Percentiles rank a stretch among this genome's conserved stretches.
phyloP scores from a whole-genome alignment of 2,888 invertebrate species.

The Ophioninae sp. region DNA sequence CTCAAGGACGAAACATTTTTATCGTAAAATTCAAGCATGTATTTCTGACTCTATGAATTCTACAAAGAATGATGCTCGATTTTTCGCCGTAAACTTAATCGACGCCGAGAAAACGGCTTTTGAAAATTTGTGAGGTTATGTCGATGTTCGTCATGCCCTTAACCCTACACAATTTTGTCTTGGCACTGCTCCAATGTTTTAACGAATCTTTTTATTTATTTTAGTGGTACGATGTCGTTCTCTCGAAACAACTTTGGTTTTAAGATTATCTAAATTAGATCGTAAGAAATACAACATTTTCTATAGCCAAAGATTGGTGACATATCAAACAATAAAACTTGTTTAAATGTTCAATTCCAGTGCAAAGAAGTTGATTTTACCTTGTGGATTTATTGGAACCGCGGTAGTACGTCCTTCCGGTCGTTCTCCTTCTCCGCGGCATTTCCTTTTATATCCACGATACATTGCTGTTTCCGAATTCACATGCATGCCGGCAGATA shows the following conservation, averaged over 20 bases:
- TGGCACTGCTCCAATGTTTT: not conserved
- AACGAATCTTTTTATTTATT: not conserved
- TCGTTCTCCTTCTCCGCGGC: constrained; percentile 39
- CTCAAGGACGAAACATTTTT: no score
- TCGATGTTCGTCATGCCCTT: no score
- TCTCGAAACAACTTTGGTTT: no score
- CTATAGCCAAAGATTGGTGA: not conserved
- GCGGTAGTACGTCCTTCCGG: constrained; percentile 39
- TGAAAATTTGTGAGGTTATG: no score
- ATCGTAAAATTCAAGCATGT: no score
- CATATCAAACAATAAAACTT: not conserved
- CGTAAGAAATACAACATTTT: not conserved
- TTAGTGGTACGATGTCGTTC: no score
- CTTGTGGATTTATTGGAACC: constrained; percentile 22
- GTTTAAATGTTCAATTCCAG: not conserved
- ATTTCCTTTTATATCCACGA: constrained; percentile 14
- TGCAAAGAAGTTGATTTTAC: not conserved
- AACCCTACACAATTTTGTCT: not conserved
- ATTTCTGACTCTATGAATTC: no score
- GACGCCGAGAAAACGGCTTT: no score
- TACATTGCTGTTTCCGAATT: constrained; percentile 19
- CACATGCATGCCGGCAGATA: constrained; percentile 26
- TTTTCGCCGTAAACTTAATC: no score
- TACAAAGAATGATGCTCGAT: no score
- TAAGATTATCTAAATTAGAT: not conserved